Evolutionary conservation across 1,140 invertebrate species (phyloP), one percentile per base, ranked within the genome.

Genomic region (Sinonovacula constricta): DNA sequence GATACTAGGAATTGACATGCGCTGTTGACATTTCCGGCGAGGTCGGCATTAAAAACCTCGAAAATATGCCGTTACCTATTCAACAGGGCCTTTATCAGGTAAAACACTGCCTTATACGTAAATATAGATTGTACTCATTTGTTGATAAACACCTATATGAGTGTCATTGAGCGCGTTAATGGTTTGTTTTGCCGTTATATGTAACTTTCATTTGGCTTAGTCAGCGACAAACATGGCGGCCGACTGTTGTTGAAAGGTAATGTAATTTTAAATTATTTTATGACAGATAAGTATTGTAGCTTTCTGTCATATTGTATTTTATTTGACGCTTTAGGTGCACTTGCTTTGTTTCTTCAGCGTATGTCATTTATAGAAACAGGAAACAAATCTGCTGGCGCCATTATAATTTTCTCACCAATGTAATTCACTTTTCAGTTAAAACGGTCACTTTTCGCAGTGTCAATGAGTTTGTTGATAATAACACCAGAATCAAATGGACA

Each of bases 41-140:
- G 39, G 39, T 45, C 39, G 39, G 39, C 39, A 45, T 7, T 45
- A 45, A 63, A 56, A n/a, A n/a, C n/a, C n/a, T 36, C 60, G 79
- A 68, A 78, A 84, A 78, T 79, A 87, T 87, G 86, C 86, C 86
- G 60, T 80, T 87, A 67, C 81, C 83, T 59, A 83, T 86, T 70
- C 86, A 87, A 67, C 85, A 83, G 75, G 85, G 85, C 57, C 62
- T 86, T 59, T 85, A 85, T 71, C 86, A 87, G 82, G 86, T 86
- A 78, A n/a, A n/a, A n/a, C n/a, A n/a, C n/a, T n/a, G n/a, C n/a
- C n/a, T n/a, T n/a, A n/a, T n/a, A n/a, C n/a, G n/a, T n/a, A n/a
- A n/a, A n/a, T n/a, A n/a, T n/a, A n/a, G n/a, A n/a, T n/a, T n/a
- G n/a, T n/a, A n/a, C n/a, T n/a, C n/a, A n/a, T n/a, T n/a, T n/a